Percentiles rank a stretch among this genome's conserved stretches.
Conservation (phyloP, 2,888 invertebrate genomes). For the Abrostola tripartita region DNA sequence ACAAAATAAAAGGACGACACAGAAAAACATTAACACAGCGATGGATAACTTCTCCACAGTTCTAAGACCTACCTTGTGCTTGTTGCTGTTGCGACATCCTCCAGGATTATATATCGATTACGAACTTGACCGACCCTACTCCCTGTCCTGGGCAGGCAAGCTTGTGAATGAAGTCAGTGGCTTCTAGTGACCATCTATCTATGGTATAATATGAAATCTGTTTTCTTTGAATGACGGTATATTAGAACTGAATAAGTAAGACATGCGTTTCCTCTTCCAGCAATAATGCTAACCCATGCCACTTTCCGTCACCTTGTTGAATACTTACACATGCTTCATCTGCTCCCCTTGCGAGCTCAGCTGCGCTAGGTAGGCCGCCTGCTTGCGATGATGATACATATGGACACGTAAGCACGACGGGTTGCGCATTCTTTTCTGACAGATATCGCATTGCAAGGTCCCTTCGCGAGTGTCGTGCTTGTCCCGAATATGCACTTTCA, state of each 20-base stretch:
- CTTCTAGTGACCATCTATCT: no score
- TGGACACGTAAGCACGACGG: slow-evolving; percentile 90
- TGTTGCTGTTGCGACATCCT: neutral
- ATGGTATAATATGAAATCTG: no score
- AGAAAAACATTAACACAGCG: neutral
- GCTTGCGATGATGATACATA: slow-evolving; percentile 90
- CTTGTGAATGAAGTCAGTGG: no score
- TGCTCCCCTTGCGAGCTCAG: slow-evolving; percentile 74
- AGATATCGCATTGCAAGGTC: slow-evolving; percentile 90
- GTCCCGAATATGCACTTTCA: slow-evolving; percentile 92
- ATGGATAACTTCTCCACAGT: no score
- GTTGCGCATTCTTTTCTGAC: slow-evolving; percentile 91
- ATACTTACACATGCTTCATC: slow-evolving; percentile 70
- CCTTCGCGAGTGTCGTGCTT: slow-evolving; percentile 91
- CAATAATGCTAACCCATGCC: neutral
- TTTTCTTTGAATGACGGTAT: no score
- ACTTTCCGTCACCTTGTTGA: neutral
- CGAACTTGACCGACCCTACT: no score
- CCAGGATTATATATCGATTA: no score
- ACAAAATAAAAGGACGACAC: neutral
- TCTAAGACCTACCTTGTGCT: neutral
- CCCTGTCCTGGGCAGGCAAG: no score
- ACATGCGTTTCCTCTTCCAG: neutral
- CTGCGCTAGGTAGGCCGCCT: slow-evolving; percentile 84
- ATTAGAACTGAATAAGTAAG: neutral